These are phyloP conservation scores for Drosophila neutralis DNA, from an alignment of 2,888 invertebrate genomes.

Conservation along the genomic window DNA sequence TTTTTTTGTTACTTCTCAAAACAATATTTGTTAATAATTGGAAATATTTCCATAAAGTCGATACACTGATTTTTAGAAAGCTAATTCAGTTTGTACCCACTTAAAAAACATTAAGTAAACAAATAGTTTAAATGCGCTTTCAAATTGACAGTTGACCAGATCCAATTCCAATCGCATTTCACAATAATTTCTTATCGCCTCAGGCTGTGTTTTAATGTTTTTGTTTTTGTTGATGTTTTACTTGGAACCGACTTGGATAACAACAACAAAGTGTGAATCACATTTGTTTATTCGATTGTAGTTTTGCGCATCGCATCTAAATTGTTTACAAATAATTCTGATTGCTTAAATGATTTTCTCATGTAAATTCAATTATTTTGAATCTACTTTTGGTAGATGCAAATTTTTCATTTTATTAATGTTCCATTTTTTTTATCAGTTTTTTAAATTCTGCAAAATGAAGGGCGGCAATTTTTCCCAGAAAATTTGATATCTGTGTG, in stretches of 20 bases:
- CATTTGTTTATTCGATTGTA: constrained; percentile 27
- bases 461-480: constrained; percentile 27
- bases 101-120: not conserved
- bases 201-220: constrained; percentile 10
- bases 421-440: not conserved
- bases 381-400: too few relatives aligned
- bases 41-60: not conserved
- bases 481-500: constrained; percentile 14
- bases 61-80: not conserved
- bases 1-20: too few relatives aligned
- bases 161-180: constrained; percentile 17
- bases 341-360: not conserved
- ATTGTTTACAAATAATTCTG: constrained; percentile 14
- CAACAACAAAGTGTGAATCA: constrained; percentile 44
- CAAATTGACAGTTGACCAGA: not conserved
- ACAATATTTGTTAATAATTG: not conserved
- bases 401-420: not conserved
- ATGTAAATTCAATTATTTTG: constrained; percentile 8
- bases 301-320: constrained; percentile 3
- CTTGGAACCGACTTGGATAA: constrained; percentile 4
- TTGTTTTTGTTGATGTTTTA: constrained; percentile 1
- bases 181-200: constrained; percentile 23
- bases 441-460: not conserved
- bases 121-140: not conserved
- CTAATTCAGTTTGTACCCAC: too few relatives aligned